These are phyloP conservation scores for Leuciscus waleckii DNA, from an alignment of 2,797 vertebrate genomes.

Conservation along the genomic window DNA sequence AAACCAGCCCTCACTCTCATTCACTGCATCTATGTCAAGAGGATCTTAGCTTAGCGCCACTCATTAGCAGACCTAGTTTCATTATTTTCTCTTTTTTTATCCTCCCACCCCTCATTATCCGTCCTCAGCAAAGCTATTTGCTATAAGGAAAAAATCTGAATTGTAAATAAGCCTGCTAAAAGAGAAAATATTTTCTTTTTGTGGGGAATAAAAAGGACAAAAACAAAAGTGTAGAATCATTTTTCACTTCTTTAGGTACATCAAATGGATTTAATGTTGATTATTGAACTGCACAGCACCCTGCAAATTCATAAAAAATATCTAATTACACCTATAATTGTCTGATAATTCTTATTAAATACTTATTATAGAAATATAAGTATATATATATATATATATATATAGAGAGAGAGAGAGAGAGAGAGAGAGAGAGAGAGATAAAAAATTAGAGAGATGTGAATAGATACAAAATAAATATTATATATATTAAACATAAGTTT, in stretches of 20 bases:
- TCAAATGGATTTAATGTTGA: background rate
- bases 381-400: too few species aligned
- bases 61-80: constrained; percentile 70
- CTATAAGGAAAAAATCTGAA: constrained; percentile 40
- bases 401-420: too few species aligned
- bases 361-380: too few species aligned
- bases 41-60: constrained; percentile 71
- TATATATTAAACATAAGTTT: too few species aligned
- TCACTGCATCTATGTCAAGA: constrained; percentile 74
- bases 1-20: constrained; percentile 51
- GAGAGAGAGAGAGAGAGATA: too few species aligned
- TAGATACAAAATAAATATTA: too few species aligned
- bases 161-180: constrained; percentile 40
- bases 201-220: background rate
- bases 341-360: background rate
- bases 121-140: constrained; percentile 54
- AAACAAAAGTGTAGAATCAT: background rate
- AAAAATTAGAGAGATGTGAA: too few species aligned
- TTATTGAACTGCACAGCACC: background rate
- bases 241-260: background rate
- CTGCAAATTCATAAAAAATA: background rate
- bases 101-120: constrained; percentile 51
- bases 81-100: constrained; percentile 64
- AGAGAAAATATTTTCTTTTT: background rate
- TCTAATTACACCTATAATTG: background rate